A percentile compares a stretch with the other conserved stretches of the same genome.
Conservation (phyloP, 2,113 vertebrate genomes). For the Sclerurus mexicanus region DNA sequence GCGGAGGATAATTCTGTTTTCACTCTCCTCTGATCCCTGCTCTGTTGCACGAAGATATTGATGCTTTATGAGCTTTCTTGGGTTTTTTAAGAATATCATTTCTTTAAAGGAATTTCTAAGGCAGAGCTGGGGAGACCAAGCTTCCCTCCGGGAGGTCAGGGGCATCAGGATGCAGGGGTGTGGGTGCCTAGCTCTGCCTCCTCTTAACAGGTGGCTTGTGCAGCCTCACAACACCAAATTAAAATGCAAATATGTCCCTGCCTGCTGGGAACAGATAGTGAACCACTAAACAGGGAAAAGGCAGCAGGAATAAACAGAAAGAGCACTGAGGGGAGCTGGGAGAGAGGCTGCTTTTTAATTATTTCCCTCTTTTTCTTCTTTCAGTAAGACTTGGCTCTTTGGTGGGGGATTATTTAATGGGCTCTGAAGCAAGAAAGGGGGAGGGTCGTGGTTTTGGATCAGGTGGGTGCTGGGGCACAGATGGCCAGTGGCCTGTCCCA, state of each 20-base stretch:
- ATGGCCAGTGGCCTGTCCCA: neutral
- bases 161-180: neutral
- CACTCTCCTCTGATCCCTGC: neutral
- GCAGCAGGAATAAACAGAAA: neutral
- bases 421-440: neutral
- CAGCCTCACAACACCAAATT: neutral
- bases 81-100: neutral
- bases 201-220: neutral
- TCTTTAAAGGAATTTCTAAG: neutral
- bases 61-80: neutral
- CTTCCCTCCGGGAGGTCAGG: neutral
- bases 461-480: neutral
- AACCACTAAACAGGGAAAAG: neutral
- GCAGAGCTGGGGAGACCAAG: neutral
- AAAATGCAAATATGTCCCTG: slow-evolving; percentile 50
- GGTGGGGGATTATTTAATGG: neutral
- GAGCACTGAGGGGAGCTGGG: neutral
- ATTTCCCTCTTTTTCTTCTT: neutral
- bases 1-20: accelerated
- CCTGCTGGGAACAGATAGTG: slow-evolving; percentile 59
- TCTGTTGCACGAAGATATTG: accelerated
- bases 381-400: neutral
- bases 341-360: neutral
- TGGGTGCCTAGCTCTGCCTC: neutral
- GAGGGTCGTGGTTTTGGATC: neutral